Evolutionary conservation across 2,888 invertebrate genomes (phyloP), one percentile per base, ranked within the genome.

Genomic region (Habroteleia sp.): DNA sequence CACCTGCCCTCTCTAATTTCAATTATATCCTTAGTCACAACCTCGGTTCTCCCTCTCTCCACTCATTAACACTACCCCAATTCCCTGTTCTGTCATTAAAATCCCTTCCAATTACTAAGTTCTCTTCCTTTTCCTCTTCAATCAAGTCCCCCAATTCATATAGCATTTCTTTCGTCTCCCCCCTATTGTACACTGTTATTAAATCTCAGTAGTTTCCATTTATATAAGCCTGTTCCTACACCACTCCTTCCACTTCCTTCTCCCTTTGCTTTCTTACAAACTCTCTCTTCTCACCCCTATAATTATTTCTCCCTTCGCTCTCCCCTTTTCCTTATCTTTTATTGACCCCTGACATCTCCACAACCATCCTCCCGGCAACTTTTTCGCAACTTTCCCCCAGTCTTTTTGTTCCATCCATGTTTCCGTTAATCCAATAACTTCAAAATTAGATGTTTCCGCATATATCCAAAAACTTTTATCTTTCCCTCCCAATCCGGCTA

Each of bases 331-430:
- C 50, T n/a, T 66, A 62, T 37, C 74, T 65, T 31, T 75, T 17
- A 4, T 23, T 4, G 65, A 75, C 3, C 20, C 16, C 17, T 58
- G 35, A 6, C 1, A n/a, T 13, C n/a, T 17, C 75, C 78, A 78
- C 4, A 1, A 39, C 8, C 48, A 77, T 0, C 29, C 73, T 2
- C 41, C 27, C 3, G 68, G 33, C 0, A 76, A 13, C 3, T 23
- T 65, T 0, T 20, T 16, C 2, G 23, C 48, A 2, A 62, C 8
- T n/a, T 8, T 54, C 1, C 56, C 31, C 76, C 77, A 77, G 0
- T 29, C 54, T 11, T 76, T 76, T 14, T 76, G 48, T 6, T 60
- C 74, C 14, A 73, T 2, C 77, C 77, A 76, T 3, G 79, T 80
- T 20, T 78, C 74, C 1, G 23, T 31, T 42, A 79, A n/a, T 4